Conservation (phyloP, 2,888 invertebrate genomes). For the Coenonympha arcania region DNA sequence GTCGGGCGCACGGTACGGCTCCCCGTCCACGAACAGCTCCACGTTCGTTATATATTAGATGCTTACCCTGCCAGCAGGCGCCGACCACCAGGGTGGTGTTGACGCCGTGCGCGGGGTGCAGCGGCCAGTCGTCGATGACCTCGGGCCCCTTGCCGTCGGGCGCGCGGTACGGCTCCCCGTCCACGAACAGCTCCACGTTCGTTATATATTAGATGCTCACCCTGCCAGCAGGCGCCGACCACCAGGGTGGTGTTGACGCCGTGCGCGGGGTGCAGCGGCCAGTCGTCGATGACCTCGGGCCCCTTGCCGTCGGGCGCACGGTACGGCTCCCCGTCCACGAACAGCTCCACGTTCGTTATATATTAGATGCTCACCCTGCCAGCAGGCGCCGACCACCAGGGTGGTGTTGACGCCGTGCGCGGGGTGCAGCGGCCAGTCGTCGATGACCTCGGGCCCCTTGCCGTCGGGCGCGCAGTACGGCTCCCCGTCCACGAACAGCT, state of each 20-base stretch:
- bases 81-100: conserved; percentile 96
- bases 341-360: no score
- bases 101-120: conserved; percentile 94
- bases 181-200: conserved; percentile 85
- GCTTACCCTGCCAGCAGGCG: conserved; percentile 99
- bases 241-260: conserved; percentile 94
- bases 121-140: conserved; percentile 99
- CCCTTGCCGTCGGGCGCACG: conserved; percentile 72
- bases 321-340: conserved; percentile 81
- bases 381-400: conserved; percentile 96
- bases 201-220: conserved; percentile 74
- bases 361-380: conserved; percentile 86
- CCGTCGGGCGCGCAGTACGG: conserved; percentile 62
- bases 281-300: conserved; percentile 98
- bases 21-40: no score
- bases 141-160: conserved; percentile 83
- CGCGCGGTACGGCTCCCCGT: conserved; percentile 77
- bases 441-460: conserved; percentile 94
- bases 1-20: no score
- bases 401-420: conserved; percentile 95
- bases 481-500: conserved; percentile 84
- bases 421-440: conserved; percentile 99
- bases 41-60: no score
- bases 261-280: conserved; percentile 97
- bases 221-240: conserved; percentile 98